Conservation (phyloP, 2,113 vertebrate species). For the Halcyon senegalensis region DNA sequence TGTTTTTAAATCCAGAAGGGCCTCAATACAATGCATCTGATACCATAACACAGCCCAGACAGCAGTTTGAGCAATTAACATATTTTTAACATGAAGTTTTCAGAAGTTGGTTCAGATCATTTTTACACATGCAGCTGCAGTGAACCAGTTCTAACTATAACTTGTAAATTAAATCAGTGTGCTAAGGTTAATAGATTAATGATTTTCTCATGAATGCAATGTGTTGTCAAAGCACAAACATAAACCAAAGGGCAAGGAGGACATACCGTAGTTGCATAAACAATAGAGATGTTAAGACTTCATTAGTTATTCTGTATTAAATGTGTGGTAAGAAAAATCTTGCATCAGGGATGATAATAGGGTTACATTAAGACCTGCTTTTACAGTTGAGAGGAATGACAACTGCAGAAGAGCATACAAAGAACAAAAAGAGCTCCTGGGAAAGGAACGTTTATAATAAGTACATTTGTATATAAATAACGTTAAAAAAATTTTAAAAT, state of each 20-base stretch:
- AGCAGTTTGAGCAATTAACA: conserved; percentile 30
- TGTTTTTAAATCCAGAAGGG: not conserved
- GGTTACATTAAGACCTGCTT: not conserved
- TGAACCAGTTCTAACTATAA: conserved; percentile 30
- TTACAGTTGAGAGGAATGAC: not conserved
- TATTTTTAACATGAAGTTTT: conserved; percentile 46
- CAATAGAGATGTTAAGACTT: conserved; percentile 16
- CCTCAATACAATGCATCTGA: not conserved
- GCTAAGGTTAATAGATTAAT: conserved; percentile 62
- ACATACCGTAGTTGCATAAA: conserved; percentile 36
- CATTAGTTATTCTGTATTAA: not conserved
- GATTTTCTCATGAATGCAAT: conserved; percentile 59
- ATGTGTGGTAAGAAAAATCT: not conserved
- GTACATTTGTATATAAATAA: not conserved
- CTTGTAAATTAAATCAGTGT: conserved; percentile 51
- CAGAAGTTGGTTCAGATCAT: not conserved
- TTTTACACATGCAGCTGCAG: conserved; percentile 1
- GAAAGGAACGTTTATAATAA: not conserved
- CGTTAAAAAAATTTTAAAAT: not conserved
- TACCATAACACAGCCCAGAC: not conserved
- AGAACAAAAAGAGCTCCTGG: not conserved
- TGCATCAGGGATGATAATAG: not conserved
- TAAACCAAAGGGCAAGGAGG: conserved; percentile 47
- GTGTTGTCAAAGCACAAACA: conserved; percentile 40
- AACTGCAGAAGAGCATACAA: not conserved